These are phyloP conservation scores for Drosophila takahashii DNA, from an alignment of 1,140 invertebrate genomes.

Conservation along the genomic window DNA sequence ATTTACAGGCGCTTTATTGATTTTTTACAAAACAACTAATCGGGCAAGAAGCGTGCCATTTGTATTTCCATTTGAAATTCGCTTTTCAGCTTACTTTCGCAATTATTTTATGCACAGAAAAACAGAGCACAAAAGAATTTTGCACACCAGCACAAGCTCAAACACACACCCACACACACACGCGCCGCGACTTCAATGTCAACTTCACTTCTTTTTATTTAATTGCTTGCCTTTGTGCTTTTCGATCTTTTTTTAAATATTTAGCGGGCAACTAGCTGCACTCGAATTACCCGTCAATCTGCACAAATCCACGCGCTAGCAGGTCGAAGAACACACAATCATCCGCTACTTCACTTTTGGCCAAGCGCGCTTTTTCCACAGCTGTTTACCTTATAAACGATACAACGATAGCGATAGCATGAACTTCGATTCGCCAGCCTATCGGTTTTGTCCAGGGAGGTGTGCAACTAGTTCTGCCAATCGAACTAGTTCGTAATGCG, in stretches of 20 bases:
- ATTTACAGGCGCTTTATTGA: conserved; percentile 69
- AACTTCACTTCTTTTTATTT: conserved; percentile 51
- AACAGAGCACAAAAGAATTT: conserved; percentile 70
- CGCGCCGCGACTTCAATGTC: conserved; percentile 67
- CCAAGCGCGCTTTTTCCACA: conserved; percentile 31
- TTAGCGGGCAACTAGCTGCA: neutral
- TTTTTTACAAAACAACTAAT: conserved; percentile 59
- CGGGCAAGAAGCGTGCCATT: conserved; percentile 20
- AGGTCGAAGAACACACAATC: conserved; percentile 7
- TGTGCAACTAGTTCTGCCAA: no score
- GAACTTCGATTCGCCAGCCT: no score
- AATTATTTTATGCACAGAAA: conserved; percentile 52
- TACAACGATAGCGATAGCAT: neutral
- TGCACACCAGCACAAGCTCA: conserved; percentile 37
- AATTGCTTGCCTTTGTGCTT: neutral
- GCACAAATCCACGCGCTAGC: neutral
- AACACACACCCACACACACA: conserved; percentile 13
- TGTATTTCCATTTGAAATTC: conserved; percentile 14
- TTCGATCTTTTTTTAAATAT: neutral
- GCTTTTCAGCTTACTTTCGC: conserved; percentile 43
- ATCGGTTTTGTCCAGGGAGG: no score
- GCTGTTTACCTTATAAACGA: neutral
- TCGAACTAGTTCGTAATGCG: neutral
- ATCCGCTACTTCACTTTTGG: conserved; percentile 3
- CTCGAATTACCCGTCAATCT: conserved; percentile 41